Base-by-base conservation (phyloP, 2,888 invertebrate genomes). In the Callosobruchus maculatus region DNA sequence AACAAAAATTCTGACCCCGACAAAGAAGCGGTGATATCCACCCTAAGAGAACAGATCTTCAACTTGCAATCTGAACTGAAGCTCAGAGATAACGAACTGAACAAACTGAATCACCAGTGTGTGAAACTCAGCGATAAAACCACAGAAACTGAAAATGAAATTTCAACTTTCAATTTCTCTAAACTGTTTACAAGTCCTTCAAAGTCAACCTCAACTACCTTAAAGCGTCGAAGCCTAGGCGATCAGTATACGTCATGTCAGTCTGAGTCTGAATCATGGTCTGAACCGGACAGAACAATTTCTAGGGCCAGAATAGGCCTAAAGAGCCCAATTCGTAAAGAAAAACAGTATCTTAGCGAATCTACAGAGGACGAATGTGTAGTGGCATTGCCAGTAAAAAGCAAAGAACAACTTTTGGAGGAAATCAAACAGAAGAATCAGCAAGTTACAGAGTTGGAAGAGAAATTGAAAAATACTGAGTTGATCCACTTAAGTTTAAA, bases 201-300 rank as follows among this genome's bases (percentile, higher is more conserved):
- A 73, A 75, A 80, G 80, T 80, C 79, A 30, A 80, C 81, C 20
- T 80, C 82, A 0, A 82, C 82, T 13, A 81, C 81, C 0, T 20
- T 22, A 7, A 21, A 22, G 20, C 4, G 20, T 4, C 21, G 20
- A 9, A 70, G 22, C 30, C 5, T 9, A 9, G 68, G 68, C 9
- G 68, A 68, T 68, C 21, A 81, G 72, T 49, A 18, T 18, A 82
- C 81, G 67, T 85, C 84, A 20, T 82, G 81, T 73, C 88, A 88
- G 5, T 90, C 92, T 0, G 96, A 96, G 83, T 95, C 95, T 0
- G 96, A 96, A 84, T 92, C 94, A 49, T 96, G 95, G 93, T 95
- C 95, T 0, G 96, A 96, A 83, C 95, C 96, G 0, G 96, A 96
- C 83, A 89, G 95, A 70, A 92, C 91, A 75, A 95, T 96, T 0